Base-by-base conservation (phyloP, 2,888 invertebrate species). In the Dasysyrphus albostriatus region DNA sequence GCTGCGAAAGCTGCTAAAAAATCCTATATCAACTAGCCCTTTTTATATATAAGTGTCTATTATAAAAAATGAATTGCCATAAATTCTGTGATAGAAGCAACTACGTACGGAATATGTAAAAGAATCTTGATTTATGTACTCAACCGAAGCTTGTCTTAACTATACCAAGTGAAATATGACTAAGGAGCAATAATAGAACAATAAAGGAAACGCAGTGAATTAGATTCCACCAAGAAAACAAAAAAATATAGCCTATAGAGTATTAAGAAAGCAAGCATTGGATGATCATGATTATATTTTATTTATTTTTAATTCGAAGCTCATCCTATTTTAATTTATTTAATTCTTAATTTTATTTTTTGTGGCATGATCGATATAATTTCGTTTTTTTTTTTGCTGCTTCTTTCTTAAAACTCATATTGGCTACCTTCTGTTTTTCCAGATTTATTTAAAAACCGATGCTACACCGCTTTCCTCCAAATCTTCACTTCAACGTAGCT, bases 371-470 rank as follows among this genome's bases (percentile, higher is more conserved):
- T 65, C 63, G 16, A 47, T 47, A 10, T 47, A 32, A 47, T 44
- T 65, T 44, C 44, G n/a, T 44, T 44, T 44, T 44, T 14, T n/a
- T n/a, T 16, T 29, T 6, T 47, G 32, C 39, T 69, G 69, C 69
- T 54, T 54, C 51, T 69, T 51, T 69, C 69, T 69, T 69, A 69
- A 69, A 54, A 69, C 54, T 69, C 34, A 69, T 24, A 42, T 67
- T 54, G 69, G 69, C 24, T 29, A n/a, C 39, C 29, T 54, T 54
- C 42, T 24, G 69, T 54, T 69, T 51, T 69, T 69, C 14, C 69
- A 69, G 69, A 69, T 69, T 39, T 69, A 54, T 69, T 69, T 69
- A 39, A 69, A 69, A 69, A 24, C 69, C 54, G 69, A 69, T 42
- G 69, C 69, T 69, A 42, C 29, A 24, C 69, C 69, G 29, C 39